Evolutionary conservation across 2,888 invertebrate genomes (phyloP), one percentile per base, ranked within the genome.

Genomic region (Temnothorax rugatulus): DNA sequence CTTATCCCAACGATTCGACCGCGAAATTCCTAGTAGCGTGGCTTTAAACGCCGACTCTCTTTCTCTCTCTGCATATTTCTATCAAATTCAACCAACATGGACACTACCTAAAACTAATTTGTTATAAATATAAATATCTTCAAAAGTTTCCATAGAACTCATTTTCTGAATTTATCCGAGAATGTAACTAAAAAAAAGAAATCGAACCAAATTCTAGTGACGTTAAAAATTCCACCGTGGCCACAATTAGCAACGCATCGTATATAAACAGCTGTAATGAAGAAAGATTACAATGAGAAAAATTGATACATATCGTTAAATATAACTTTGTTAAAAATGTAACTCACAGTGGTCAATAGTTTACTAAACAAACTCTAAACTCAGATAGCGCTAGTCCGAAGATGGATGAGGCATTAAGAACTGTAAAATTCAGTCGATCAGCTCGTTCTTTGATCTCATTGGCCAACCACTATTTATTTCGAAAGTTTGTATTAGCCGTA

Each of bases 1-100:
- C 66, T 75, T 75, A 61, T 61, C 9, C 15, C 25, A 64, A 25
- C 64, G 50, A 64, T 63, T 63, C 64, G 9, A 63, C 47, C 75
- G 21, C 75, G 47, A 66, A 64, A 76, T 76, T 66, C 5, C 2
- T 7, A 47, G 34, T 75, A 66, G 34, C n/a, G 34, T 34, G n/a
- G 29, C 21, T 75, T 61, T 29, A 4, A 75, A 74, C 44, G 41
- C 47, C 13, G 38, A 50, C 34, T 47, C 18, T 47, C 4, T 29
- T 9, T 47, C 4, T 11, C 18, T 47, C 1, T 5, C 29, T 34
- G 2, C 15, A 21, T 38, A 21, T 34, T 59, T 3, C 9, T 61
- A 57, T 29, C 11, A 57, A 74, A 59, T 59, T 73, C 25, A 29
- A 29, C 29, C 29, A 29, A 29, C 29, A 29, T 29, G 29, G 29